These are phyloP conservation scores for Drosophila navojoa DNA, from an alignment of 1,140 invertebrate species.

Conservation along the genomic window DNA sequence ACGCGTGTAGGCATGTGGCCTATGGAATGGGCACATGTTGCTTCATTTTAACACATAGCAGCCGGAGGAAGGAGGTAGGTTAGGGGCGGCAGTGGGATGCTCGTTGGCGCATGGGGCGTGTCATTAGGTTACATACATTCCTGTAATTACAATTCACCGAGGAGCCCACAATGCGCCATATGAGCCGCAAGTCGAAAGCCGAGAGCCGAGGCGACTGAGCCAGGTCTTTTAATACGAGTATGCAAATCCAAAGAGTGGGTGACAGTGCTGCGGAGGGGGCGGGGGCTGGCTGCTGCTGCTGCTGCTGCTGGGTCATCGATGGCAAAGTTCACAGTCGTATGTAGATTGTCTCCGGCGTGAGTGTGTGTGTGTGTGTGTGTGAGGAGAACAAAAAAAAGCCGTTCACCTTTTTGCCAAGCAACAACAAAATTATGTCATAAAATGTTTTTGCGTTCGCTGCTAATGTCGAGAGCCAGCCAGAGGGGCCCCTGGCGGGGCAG, in stretches of 20 bases:
- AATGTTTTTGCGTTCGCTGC: constrained; percentile 58
- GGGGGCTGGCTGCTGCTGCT: background rate
- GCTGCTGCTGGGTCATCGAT: constrained; percentile 60
- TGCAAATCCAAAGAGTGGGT: constrained; percentile 35
- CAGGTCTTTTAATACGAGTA: constrained; percentile 26
- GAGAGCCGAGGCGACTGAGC: constrained; percentile 11
- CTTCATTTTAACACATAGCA: constrained; percentile 10
- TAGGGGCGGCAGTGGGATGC: background rate
- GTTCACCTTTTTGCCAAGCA: constrained; percentile 39
- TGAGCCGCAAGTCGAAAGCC: constrained; percentile 3
- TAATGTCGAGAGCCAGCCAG: constrained; percentile 54
- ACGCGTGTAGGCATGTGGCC: constrained; percentile 1
- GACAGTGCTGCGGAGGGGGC: too few relatives aligned
- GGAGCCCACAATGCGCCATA: constrained; percentile 41
- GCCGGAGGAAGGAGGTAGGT: background rate
- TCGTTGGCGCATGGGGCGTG: constrained; percentile 44
- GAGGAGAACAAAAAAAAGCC: constrained; percentile 14
- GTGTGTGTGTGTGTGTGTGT: background rate
- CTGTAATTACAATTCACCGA: constrained; percentile 75
- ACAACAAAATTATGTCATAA: constrained; percentile 75
- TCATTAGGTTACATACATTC: constrained; percentile 70
- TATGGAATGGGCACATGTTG: constrained; percentile 34
- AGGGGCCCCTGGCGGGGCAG: background rate
- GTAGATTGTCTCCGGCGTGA: constrained; percentile 51
- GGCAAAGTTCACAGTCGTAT: constrained; percentile 52